Percentiles rank a stretch among this genome's conserved stretches.
phyloP scores from a whole-genome alignment of 2,888 invertebrate species.

The Chrysotoxum bicinctum region DNA sequence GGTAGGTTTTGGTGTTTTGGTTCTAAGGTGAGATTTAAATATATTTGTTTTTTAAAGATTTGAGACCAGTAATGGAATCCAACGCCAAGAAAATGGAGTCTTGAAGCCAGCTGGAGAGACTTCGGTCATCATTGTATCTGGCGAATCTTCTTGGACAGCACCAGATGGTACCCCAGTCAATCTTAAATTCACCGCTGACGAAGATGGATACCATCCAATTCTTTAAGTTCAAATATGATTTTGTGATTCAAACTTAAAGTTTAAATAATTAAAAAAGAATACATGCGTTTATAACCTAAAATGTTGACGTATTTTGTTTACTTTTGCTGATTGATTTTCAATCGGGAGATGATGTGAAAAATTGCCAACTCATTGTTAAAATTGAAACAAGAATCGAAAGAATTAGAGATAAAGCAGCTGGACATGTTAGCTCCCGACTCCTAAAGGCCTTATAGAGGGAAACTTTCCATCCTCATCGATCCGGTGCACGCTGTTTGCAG shows the following conservation, averaged over 20 bases:
- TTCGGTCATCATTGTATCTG: conserved; percentile 84
- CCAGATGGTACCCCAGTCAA: conserved; percentile 82
- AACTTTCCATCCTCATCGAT: too few relatives aligned
- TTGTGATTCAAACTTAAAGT: background rate
- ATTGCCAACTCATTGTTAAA: too few relatives aligned
- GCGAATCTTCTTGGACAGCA: conserved; percentile 84
- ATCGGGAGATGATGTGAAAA: too few relatives aligned
- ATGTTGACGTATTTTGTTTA: background rate
- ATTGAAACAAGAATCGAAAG: too few relatives aligned
- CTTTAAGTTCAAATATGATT: conserved; percentile 68
- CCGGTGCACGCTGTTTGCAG: too few relatives aligned
- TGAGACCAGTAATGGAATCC: conserved; percentile 83
- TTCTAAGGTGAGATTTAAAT: background rate
- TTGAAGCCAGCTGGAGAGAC: conserved; percentile 79
- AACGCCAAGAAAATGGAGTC: conserved; percentile 80
- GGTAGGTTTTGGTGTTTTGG: too few relatives aligned
- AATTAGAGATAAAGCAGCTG: too few relatives aligned
- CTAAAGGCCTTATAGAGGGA: too few relatives aligned
- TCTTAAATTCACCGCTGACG: conserved; percentile 82
- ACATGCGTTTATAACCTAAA: background rate
- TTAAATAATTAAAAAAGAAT: background rate
- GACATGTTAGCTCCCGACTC: too few relatives aligned
- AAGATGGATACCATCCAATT: conserved; percentile 75
- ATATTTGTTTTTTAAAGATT: conserved; percentile 77
- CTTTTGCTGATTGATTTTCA: background rate